phyloP scores from a whole-genome alignment of 1,140 invertebrate genomes.

The Diuraphis noxia region DNA sequence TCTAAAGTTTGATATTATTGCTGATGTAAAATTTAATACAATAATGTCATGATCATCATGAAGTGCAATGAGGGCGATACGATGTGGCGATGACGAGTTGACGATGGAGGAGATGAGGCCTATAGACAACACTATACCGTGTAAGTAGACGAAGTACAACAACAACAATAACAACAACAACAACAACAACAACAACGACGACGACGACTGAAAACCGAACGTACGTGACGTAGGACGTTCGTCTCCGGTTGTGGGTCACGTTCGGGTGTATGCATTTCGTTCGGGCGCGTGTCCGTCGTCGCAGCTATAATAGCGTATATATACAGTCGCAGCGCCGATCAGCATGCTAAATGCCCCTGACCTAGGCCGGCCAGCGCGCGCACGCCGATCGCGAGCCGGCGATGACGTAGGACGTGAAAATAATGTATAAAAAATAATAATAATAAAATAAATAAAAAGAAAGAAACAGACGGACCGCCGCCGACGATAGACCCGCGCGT shows the following conservation, averaged over 20 bases:
- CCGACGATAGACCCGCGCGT: neutral
- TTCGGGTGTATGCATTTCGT: slow-evolving; percentile 37
- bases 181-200: neutral
- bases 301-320: too few relatives aligned
- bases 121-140: too few relatives aligned
- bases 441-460: slow-evolving; percentile 27
- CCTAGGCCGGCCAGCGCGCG: neutral
- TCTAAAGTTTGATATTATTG: too few relatives aligned
- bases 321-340: slow-evolving; percentile 3
- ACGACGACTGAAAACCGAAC: neutral
- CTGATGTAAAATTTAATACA: too few relatives aligned
- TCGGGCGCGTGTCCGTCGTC: slow-evolving; percentile 6
- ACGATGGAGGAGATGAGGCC: neutral
- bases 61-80: neutral
- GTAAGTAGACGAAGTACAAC: neutral
- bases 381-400: neutral
- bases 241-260: slow-evolving; percentile 44
- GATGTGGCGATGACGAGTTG: neutral
- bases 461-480: neutral
- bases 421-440: neutral
- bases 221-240: slow-evolving; percentile 52
- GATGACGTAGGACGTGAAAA: neutral
- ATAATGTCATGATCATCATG: too few relatives aligned
- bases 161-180: neutral
- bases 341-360: slow-evolving; percentile 47